Percentiles rank a stretch among this genome's conserved stretches.
Evolutionary conservation across 2,113 vertebrate genomes (phyloP).

Genomic region (Pomatostomus ruficeps): DNA sequence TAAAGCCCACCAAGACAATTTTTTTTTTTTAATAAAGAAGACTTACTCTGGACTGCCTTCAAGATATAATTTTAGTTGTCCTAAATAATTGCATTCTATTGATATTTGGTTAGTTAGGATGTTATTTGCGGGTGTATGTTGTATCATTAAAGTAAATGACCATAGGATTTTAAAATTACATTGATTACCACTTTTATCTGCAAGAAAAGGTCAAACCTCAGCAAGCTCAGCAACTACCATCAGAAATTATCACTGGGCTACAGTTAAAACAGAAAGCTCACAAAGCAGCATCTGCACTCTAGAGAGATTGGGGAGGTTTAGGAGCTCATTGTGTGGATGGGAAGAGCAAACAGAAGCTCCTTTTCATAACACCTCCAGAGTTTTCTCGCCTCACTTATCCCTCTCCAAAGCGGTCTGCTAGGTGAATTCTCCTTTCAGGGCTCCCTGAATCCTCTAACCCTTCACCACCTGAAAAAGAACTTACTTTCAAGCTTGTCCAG

Average conservation of each 20-base stretch:
- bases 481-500: background rate
- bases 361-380: background rate
- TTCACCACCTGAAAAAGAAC: background rate
- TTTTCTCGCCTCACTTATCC: background rate
- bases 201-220: constrained; percentile 31
- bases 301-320: background rate
- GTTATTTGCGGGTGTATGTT: background rate
- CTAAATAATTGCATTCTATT: background rate
- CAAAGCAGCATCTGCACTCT: background rate
- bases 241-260: background rate
- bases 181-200: background rate
- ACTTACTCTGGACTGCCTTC: background rate
- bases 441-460: background rate
- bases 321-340: background rate
- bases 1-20: background rate
- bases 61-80: background rate
- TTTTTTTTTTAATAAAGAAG: background rate
- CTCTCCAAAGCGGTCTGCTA: background rate
- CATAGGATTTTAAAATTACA: constrained; percentile 12
- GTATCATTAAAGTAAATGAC: constrained; percentile 2
- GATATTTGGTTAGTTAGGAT: background rate
- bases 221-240: background rate
- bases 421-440: background rate
- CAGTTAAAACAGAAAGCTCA: background rate
- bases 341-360: background rate